Percentiles rank a stretch among this genome's conserved stretches.
Conservation (phyloP, 2,113 vertebrate genomes). For the Xiphophorus maculatus region DNA sequence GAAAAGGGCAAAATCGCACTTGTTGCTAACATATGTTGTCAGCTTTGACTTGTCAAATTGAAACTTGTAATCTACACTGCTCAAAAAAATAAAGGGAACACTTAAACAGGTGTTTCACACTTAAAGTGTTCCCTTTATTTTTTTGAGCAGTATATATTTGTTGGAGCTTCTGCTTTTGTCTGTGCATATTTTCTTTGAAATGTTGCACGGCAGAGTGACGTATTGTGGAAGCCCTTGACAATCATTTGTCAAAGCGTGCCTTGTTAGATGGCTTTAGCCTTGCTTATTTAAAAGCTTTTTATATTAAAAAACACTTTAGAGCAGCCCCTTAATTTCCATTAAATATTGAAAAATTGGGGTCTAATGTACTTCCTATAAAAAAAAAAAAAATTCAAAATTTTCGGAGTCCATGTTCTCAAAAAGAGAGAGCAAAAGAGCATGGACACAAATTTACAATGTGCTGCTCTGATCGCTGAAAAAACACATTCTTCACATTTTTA, state of each 20-base stretch:
- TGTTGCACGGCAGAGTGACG: neutral
- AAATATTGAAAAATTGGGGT: conserved; percentile 43
- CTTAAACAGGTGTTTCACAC: too few relatives aligned
- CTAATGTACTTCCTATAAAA: conserved; percentile 38
- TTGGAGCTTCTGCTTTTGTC: conserved; percentile 1
- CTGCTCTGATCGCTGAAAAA: neutral
- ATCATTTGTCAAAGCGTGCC: neutral
- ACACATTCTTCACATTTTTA: neutral
- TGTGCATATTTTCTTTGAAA: conserved; percentile 6
- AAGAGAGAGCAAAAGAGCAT: neutral
- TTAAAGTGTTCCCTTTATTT: too few relatives aligned
- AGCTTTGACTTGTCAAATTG: neutral
- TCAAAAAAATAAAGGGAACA: too few relatives aligned
- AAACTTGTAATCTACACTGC: neutral
- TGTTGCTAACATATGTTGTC: neutral
- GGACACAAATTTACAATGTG: neutral
- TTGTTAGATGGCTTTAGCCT: neutral
- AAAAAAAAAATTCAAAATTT: conserved; percentile 37
- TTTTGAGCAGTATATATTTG: too few relatives aligned
- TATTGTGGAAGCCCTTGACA: conserved; percentile 1
- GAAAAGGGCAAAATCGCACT: neutral
- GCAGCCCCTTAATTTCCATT: conserved; percentile 29
- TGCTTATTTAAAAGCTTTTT: conserved; percentile 15
- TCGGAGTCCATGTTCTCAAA: conserved; percentile 49
- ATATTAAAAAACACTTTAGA: neutral